Evolutionary conservation across 2,888 invertebrate genomes (phyloP), one percentile per base, ranked within the genome.

Genomic region (Dryococelus australis): DNA sequence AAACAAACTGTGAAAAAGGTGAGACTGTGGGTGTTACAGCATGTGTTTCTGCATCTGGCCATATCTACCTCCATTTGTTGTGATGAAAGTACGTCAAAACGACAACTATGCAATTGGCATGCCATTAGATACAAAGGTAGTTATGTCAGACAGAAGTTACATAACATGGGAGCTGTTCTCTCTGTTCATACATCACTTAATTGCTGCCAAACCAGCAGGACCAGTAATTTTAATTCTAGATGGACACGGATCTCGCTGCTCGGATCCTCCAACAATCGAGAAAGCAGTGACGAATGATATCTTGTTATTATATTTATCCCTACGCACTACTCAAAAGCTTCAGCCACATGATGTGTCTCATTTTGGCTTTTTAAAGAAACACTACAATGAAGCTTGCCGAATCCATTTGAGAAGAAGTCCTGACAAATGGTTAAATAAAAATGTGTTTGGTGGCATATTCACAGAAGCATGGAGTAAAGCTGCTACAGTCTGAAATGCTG

Each of bases 321-420:
- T 26, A 81, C 81, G 26, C 81, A 81, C 81, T 13, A 81, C 27
- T 5, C 27, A 81, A 9, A 81, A 81, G 81, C 81, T 81, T 27
- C 81, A 10, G 81, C 81, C 81, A 26, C 81, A 13, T 27, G 81
- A 81, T 81, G 81, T 81, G 35, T 27, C 27, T 81, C 13, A 13
- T 27, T 81, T 81, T 27, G 81, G 81, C 20, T 20, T 20, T 10
- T 81, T 81, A 81, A 81, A 81, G 81, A 81, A 81, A 20, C 26
- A 81, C 81, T 81, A 81, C 81, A 81, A 81, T n/a, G 81, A 81
- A 81, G 81, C 81, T 5, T 35, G 81, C 13, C n/a, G n/a, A n/a
- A n/a, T n/a, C n/a, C n/a, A n/a, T n/a, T n/a, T n/a, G n/a, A n/a
- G n/a, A n/a, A n/a, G 27, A 81, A 81, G 26, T 20, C 81, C 81